These are phyloP conservation scores for Ciconia stormi DNA, from an alignment of 2,113 vertebrate species.

Conservation along the genomic window DNA sequence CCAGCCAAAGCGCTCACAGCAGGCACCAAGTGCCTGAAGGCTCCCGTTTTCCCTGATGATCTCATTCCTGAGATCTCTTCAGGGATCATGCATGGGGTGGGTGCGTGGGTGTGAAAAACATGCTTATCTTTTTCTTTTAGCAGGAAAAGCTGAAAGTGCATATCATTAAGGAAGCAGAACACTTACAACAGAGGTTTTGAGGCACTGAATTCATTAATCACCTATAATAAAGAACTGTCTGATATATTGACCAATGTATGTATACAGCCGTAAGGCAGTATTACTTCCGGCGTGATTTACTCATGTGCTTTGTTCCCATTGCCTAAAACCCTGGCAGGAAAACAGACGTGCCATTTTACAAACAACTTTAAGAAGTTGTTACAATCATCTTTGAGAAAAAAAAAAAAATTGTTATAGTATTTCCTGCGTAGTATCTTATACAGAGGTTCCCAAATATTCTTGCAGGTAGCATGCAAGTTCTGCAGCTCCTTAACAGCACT, in stretches of 20 bases:
- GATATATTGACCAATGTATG: neutral
- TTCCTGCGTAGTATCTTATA: neutral
- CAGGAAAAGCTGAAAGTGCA: neutral
- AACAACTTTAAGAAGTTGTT: neutral
- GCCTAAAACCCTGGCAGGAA: neutral
- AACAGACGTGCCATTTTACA: neutral
- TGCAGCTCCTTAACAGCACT: neutral
- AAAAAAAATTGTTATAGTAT: neutral
- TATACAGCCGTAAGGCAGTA: neutral
- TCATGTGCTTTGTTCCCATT: neutral
- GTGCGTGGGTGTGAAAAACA: neutral
- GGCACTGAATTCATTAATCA: neutral
- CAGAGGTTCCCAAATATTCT: neutral
- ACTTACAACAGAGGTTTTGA: neutral
- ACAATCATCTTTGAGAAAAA: neutral
- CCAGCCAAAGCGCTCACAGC: neutral
- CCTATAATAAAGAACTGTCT: neutral
- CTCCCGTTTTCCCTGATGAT: neutral
- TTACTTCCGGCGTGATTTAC: neutral
- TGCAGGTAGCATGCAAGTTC: neutral
- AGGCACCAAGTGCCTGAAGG: neutral
- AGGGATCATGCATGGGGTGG: neutral
- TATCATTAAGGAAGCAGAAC: neutral
- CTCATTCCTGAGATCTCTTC: neutral
- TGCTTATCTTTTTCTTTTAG: neutral